A percentile compares a stretch with the other conserved stretches of the same genome.
These are phyloP conservation scores for Drosophila mimetica DNA, from an alignment of 2,888 invertebrate species.

Conservation along the genomic window DNA sequence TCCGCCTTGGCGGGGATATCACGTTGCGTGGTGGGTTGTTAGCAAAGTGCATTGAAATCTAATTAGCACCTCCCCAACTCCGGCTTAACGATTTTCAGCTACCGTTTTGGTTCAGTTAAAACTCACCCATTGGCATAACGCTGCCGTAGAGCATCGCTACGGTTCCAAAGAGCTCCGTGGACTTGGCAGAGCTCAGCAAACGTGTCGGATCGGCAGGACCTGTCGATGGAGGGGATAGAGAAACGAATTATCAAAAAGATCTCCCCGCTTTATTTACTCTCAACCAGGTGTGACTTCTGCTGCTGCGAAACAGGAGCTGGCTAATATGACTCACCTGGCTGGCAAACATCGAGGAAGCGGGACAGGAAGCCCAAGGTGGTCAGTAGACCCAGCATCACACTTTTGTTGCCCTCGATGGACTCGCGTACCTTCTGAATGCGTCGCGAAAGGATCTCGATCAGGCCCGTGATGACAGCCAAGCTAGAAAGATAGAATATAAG, in stretches of 20 bases:
- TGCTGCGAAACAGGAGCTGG: background rate
- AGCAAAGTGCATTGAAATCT: conserved; percentile 59
- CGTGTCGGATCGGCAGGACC: conserved; percentile 83
- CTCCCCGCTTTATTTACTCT: conserved; percentile 10
- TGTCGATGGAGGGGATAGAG: conserved; percentile 53
- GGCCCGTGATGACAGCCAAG: conserved; percentile 91
- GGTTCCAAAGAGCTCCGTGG: conserved; percentile 84
- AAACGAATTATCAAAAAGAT: conserved; percentile 18
- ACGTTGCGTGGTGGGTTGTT: conserved; percentile 53
- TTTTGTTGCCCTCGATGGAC: conserved; percentile 85
- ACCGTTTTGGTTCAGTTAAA: conserved; percentile 45
- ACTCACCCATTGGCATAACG: conserved; percentile 83
- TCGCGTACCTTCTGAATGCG: conserved; percentile 89
- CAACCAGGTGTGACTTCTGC: conserved; percentile 53
- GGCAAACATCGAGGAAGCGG: conserved; percentile 84
- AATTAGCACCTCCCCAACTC: conserved; percentile 68
- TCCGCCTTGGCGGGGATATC: conserved; percentile 69
- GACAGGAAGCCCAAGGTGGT: conserved; percentile 84
- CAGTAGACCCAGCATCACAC: conserved; percentile 83
- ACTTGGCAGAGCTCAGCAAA: conserved; percentile 82
- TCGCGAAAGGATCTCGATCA: conserved; percentile 91
- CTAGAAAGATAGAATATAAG: conserved; percentile 84
- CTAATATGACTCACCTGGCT: conserved; percentile 79
- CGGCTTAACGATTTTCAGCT: conserved; percentile 44
- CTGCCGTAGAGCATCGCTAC: conserved; percentile 83